Conservation (phyloP, 2,888 invertebrate genomes). For the Nephrotoma appendiculata region DNA sequence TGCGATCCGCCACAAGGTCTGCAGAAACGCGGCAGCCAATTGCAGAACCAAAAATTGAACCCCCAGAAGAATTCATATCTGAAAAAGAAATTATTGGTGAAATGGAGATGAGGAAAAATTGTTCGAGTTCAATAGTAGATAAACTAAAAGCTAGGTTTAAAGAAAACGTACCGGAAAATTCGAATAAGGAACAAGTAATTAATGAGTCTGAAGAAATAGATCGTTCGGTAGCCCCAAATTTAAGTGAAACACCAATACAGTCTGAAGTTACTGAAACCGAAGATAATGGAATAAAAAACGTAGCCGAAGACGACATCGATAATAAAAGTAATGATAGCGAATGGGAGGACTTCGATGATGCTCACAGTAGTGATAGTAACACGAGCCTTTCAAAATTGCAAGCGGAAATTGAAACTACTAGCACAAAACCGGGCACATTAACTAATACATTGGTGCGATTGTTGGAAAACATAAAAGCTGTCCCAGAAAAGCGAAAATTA, state of each 20-base stretch:
- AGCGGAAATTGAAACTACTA: not conserved
- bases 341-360: not conserved
- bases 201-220: constrained; percentile 12
- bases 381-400: not conserved
- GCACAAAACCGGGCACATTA: not conserved
- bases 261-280: not conserved
- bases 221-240: not conserved
- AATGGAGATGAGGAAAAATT: not conserved
- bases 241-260: not conserved
- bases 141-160: constrained; percentile 19
- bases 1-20: not conserved
- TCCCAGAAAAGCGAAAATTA: not conserved
- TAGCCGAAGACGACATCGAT: not conserved
- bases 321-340: constrained; percentile 1
- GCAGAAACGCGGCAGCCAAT: not conserved
- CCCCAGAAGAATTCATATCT: not conserved
- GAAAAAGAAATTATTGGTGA: not conserved
- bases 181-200: constrained; percentile 3
- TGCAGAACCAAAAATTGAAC: not conserved
- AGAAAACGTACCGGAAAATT: not conserved
- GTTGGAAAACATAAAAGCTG: not conserved
- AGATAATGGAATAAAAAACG: not conserved
- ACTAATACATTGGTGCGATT: not conserved
- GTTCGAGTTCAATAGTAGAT: constrained; percentile 7
- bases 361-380: not conserved